phyloP scores from a whole-genome alignment of 1,140 invertebrate species.

The Ceratosolen solmsi region DNA sequence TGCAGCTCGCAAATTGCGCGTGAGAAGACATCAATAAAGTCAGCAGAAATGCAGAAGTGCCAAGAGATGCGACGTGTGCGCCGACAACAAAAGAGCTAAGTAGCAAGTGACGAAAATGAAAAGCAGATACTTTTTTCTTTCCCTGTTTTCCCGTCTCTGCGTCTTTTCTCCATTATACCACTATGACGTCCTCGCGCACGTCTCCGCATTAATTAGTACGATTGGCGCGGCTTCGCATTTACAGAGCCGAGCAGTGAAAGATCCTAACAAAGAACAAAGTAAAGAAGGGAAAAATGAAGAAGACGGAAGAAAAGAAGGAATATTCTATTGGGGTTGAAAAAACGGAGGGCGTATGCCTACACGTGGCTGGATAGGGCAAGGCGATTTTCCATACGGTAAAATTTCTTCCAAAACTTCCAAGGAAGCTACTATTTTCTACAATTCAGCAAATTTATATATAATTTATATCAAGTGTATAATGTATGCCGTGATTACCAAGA shows the following conservation, averaged over 20 bases:
- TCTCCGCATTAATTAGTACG: slow-evolving; percentile 28
- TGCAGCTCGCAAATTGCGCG: slow-evolving; percentile 22
- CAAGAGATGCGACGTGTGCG: not conserved
- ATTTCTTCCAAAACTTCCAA: too few species aligned
- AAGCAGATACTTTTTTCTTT: not conserved
- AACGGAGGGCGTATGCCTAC: not conserved
- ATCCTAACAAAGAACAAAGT: not conserved
- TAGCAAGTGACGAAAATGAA: not conserved
- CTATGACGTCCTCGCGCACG: not conserved
- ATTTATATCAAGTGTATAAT: not conserved
- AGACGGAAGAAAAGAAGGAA: slow-evolving; percentile 6
- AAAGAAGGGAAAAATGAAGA: slow-evolving; percentile 22
- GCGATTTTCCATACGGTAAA: slow-evolving; percentile 1
- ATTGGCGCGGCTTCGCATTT: slow-evolving; percentile 16
- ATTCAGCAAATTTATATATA: not conserved
- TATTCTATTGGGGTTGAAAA: not conserved
- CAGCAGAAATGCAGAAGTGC: not conserved
- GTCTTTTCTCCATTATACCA: slow-evolving; percentile 14
- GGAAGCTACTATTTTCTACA: not conserved
- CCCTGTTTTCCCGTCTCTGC: not conserved
- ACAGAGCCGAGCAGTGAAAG: not conserved
- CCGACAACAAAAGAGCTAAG: not conserved
- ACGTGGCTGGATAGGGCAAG: not conserved
- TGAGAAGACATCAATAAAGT: slow-evolving; percentile 15
- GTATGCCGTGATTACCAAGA: not conserved